Conservation (phyloP, 2,113 vertebrate genomes). For the Neodon shergylaensis region DNA sequence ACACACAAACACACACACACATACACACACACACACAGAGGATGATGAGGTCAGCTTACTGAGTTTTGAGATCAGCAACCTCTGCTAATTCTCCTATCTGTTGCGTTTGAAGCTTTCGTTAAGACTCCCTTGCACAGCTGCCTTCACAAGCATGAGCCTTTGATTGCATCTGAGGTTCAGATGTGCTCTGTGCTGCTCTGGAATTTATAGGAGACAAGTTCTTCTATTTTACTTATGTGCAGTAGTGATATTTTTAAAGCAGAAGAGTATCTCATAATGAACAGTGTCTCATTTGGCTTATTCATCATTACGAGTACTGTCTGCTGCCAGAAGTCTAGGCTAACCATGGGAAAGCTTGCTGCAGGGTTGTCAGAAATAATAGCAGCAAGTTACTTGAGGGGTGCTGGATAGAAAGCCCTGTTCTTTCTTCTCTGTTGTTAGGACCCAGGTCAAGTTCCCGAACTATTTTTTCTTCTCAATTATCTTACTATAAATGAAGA, state of each 20-base stretch:
- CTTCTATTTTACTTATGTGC: conserved; percentile 46
- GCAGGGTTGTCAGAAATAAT: conserved; percentile 49
- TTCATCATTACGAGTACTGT: conserved; percentile 60
- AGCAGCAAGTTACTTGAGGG: neutral
- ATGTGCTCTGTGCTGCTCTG: neutral
- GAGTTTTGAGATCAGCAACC: neutral
- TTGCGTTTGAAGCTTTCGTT: neutral
- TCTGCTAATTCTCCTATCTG: neutral
- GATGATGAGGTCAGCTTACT: neutral
- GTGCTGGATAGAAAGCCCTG: neutral
- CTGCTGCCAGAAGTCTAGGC: conserved; percentile 40
- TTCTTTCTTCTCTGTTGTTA: neutral
- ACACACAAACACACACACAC: neutral
- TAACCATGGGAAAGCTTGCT: neutral
- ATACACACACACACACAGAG: neutral
- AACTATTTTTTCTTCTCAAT: conserved; percentile 25
- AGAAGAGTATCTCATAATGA: conserved; percentile 52
- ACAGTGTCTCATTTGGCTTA: conserved; percentile 47
- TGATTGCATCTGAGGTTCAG: neutral
- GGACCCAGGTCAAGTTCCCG: neutral
- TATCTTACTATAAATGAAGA: conserved; percentile 17
- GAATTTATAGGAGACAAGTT: conserved; percentile 43
- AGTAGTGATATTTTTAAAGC: neutral
- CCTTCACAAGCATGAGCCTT: neutral
- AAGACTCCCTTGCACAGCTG: neutral